Conservation (phyloP, 1,140 invertebrate genomes). For the Arctopsyche grandis region DNA sequence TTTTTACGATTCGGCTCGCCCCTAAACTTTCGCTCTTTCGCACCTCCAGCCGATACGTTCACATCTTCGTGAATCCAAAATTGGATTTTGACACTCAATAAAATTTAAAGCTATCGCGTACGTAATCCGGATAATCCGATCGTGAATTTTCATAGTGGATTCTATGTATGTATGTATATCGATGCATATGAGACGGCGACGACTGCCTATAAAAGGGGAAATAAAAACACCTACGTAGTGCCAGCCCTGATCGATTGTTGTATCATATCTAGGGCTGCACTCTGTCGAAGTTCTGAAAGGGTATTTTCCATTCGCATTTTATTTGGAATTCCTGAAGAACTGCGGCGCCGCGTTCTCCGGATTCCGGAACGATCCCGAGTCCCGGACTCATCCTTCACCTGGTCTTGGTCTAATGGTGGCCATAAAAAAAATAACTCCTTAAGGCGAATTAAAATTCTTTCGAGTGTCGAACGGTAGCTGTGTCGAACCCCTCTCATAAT, state of each 20-base stretch:
- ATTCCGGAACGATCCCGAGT: slow-evolving; percentile 18
- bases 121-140: slow-evolving; percentile 2
- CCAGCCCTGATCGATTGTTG: too few relatives aligned
- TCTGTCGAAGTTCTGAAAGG: background rate
- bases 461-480: slow-evolving; percentile 25
- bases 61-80: background rate
- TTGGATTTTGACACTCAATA: slow-evolving; percentile 25
- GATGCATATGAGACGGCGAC: too few relatives aligned
- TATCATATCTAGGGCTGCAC: background rate
- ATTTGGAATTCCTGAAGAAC: slow-evolving; percentile 33
- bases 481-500: slow-evolving; percentile 15
- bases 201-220: background rate
- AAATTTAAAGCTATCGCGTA: slow-evolving; percentile 2
- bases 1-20: too few relatives aligned
- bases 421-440: slow-evolving; percentile 31
- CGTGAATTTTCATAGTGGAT: background rate
- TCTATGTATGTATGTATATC: background rate
- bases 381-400: background rate
- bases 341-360: slow-evolving; percentile 9
- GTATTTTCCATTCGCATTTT: slow-evolving; percentile 31
- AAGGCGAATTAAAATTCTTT: slow-evolving; percentile 46
- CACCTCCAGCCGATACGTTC: too few relatives aligned
- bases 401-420: slow-evolving; percentile 12
- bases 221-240: background rate
- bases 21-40: too few relatives aligned